Conservation (phyloP, 2,113 vertebrate species). For the Pterocles gutturalis region DNA sequence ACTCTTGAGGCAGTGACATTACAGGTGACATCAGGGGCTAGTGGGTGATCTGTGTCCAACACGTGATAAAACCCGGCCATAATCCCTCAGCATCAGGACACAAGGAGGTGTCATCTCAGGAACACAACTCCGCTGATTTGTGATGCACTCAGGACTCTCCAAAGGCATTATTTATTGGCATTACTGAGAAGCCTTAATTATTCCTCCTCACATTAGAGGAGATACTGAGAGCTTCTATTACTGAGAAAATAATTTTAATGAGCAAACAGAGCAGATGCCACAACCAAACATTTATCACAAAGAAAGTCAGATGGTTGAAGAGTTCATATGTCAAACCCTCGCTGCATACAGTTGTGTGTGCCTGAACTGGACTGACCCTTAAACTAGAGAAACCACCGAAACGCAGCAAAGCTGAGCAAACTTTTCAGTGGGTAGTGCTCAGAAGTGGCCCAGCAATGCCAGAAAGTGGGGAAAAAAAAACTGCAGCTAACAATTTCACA, state of each 20-base stretch:
- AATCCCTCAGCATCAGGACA: not conserved
- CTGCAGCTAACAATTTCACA: not conserved
- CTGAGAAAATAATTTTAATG: not conserved
- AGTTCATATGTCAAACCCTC: not conserved
- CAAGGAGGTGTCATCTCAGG: not conserved
- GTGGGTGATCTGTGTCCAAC: not conserved
- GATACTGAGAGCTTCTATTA: not conserved
- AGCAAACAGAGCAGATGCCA: not conserved
- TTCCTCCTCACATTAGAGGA: conserved; percentile 17
- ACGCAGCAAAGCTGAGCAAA: not conserved
- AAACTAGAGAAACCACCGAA: not conserved
- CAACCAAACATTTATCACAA: not conserved
- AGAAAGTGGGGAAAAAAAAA: not conserved
- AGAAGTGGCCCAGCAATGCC: not conserved
- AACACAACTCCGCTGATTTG: not conserved
- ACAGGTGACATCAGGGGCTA: not conserved
- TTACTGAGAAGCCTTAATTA: conserved; percentile 45
- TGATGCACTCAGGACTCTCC: conserved; percentile 10
- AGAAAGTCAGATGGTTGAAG: not conserved
- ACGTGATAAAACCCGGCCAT: not conserved
- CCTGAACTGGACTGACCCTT: not conserved
- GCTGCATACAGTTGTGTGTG: rapidly evolving
- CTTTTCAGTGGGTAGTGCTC: rapidly evolving
- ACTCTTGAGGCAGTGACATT: not conserved
- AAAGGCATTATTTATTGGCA: conserved; percentile 29